phyloP scores from a whole-genome alignment of 2,797 vertebrate species.

The Eurystomus glaucurus region DNA sequence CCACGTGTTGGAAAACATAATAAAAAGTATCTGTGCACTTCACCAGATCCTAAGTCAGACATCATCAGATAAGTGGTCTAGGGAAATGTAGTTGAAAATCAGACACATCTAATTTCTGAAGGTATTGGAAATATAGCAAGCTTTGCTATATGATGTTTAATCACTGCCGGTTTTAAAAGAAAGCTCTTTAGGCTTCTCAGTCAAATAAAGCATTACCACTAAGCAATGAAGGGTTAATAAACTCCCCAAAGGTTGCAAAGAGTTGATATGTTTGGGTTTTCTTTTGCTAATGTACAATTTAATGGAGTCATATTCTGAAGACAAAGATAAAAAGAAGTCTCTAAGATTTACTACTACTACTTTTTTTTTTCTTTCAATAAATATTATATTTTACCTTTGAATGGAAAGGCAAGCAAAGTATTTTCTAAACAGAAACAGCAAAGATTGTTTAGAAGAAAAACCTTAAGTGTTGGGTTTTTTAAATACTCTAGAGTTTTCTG shows the following conservation, averaged over 20 bases:
- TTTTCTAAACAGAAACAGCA: conserved; percentile 67
- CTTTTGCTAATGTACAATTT: background rate
- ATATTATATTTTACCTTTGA: background rate
- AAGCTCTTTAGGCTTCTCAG: background rate
- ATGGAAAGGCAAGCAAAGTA: conserved; percentile 58
- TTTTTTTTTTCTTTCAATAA: background rate
- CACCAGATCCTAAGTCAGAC: conserved; percentile 22
- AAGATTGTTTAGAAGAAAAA: conserved; percentile 54
- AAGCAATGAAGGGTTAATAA: conserved; percentile 6
- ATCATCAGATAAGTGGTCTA: conserved; percentile 55
- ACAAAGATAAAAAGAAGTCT: background rate
- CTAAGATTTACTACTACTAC: background rate
- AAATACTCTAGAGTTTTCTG: conserved; percentile 77
- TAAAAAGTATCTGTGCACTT: conserved; percentile 51
- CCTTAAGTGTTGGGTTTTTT: background rate
- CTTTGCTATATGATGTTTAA: background rate
- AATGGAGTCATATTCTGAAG: background rate
- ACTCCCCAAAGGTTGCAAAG: background rate
- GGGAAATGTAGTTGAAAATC: conserved; percentile 49
- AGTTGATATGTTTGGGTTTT: background rate
- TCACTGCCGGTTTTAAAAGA: background rate
- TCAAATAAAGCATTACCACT: background rate
- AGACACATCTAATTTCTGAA: conserved; percentile 37
- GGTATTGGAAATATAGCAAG: background rate
- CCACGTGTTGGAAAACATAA: conserved; percentile 39